These are phyloP conservation scores for Drosophila borealis DNA, from an alignment of 2,888 invertebrate genomes.

Conservation along the genomic window DNA sequence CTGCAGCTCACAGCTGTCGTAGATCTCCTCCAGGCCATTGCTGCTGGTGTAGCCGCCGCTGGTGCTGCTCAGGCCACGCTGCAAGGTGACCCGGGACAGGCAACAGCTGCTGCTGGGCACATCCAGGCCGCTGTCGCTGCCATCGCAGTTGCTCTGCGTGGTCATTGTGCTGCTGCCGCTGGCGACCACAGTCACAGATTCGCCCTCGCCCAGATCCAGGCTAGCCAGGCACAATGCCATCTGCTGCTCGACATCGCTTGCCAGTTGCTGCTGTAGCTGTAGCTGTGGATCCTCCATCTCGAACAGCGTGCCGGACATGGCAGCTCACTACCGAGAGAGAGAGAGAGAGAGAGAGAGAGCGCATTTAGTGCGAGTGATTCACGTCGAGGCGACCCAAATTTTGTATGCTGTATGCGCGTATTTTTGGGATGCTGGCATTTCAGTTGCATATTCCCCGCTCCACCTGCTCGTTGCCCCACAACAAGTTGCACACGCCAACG, in stretches of 20 bases:
- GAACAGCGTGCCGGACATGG: constrained; percentile 67
- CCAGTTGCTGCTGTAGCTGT: constrained; percentile 52
- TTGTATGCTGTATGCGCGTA: constrained; percentile 57
- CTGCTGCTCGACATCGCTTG: constrained; percentile 52
- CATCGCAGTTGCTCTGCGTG: constrained; percentile 85
- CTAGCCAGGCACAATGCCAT: constrained; percentile 71
- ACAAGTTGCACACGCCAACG: constrained; percentile 66
- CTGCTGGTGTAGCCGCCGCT: constrained; percentile 90
- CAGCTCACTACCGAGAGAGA: constrained; percentile 33
- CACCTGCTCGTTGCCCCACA: constrained; percentile 15
- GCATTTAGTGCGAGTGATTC: constrained; percentile 58
- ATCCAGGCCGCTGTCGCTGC: constrained; percentile 93
- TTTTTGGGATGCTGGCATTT: constrained; percentile 77
- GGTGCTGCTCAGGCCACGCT: constrained; percentile 86
- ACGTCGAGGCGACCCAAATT: constrained; percentile 68
- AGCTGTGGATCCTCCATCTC: constrained; percentile 61
- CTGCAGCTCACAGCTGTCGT: constrained; percentile 79
- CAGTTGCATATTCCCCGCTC: constrained; percentile 23
- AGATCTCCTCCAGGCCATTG: constrained; percentile 74
- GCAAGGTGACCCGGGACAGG: constrained; percentile 83
- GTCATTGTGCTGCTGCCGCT: constrained; percentile 28
- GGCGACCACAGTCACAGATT: constrained; percentile 31
- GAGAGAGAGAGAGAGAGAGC: constrained; percentile 12
- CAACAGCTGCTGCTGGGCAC: constrained; percentile 85
- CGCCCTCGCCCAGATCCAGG: constrained; percentile 71